Percentiles rank a stretch among this genome's conserved stretches.
phyloP scores from a whole-genome alignment of 2,888 invertebrate genomes.

The Sepiola atlantica region DNA sequence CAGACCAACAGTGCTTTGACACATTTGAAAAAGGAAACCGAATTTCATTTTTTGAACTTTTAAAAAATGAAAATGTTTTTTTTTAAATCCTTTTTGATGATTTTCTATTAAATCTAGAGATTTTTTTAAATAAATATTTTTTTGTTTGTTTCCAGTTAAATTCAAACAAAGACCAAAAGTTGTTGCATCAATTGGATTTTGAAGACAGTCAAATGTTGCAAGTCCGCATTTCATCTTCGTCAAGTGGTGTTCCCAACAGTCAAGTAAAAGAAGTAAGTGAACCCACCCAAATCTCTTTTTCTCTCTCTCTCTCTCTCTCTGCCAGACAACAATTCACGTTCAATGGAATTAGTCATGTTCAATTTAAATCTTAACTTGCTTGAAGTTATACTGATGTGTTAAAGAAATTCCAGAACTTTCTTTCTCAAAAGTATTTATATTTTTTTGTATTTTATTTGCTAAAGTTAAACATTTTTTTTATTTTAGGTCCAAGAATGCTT shows the following conservation, averaged over 20 bases:
- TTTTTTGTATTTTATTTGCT: neutral
- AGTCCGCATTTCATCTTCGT: constrained; percentile 60
- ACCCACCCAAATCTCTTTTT: too few relatives aligned
- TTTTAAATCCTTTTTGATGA: neutral
- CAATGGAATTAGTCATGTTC: too few relatives aligned
- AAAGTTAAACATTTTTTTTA: constrained; percentile 45
- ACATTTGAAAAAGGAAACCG: too few relatives aligned
- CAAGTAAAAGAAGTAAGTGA: constrained; percentile 48
- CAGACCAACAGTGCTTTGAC: too few relatives aligned
- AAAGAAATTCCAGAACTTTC: too few relatives aligned
- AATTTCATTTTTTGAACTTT: too few relatives aligned
- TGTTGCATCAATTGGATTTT: constrained; percentile 74
- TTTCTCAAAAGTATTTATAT: too few relatives aligned
- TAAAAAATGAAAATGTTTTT: neutral
- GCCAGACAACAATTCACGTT: too few relatives aligned
- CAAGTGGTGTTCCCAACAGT: constrained; percentile 16
- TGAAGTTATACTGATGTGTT: too few relatives aligned
- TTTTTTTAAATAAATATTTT: neutral
- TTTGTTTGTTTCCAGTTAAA: constrained; percentile 64
- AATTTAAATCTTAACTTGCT: too few relatives aligned
- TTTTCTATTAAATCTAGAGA: neutral
- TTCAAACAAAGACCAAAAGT: constrained; percentile 73
- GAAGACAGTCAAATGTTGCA: constrained; percentile 71
- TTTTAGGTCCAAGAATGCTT: constrained; percentile 50
- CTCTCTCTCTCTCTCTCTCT: too few relatives aligned